phyloP scores from a whole-genome alignment of 2,797 vertebrate species.

The Telmatherina bonti region DNA sequence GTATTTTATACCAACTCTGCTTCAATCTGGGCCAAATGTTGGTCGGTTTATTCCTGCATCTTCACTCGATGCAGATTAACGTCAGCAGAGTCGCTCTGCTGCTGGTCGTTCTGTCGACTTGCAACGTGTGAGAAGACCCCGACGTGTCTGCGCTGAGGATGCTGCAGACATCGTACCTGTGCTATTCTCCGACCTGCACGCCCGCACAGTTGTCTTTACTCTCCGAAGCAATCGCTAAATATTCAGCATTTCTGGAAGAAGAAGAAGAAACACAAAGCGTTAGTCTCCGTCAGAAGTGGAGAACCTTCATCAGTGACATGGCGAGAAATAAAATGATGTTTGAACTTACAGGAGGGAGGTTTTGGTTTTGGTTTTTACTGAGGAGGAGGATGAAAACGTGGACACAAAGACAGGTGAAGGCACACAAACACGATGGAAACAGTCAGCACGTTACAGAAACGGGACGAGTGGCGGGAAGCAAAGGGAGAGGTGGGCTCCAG shows the following conservation, averaged over 20 bases:
- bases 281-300: background rate
- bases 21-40: too few relatives aligned
- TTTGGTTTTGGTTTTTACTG: constrained; percentile 68
- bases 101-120: too few relatives aligned
- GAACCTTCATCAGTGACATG: background rate
- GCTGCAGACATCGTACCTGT: constrained; percentile 66
- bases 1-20: too few relatives aligned
- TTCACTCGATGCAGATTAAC: too few relatives aligned
- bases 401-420: constrained; percentile 55
- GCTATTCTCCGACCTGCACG: constrained; percentile 92
- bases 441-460: constrained; percentile 23
- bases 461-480: background rate
- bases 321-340: constrained; percentile 23
- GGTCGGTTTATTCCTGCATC: too few relatives aligned
- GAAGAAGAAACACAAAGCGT: background rate
- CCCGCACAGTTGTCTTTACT: constrained; percentile 94
- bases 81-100: too few relatives aligned
- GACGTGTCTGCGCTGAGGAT: too few relatives aligned
- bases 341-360: constrained; percentile 70
- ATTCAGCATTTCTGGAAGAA: constrained; percentile 86
- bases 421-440: constrained; percentile 51
- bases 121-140: background rate
- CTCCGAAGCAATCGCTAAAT: constrained; percentile 92
- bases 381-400: constrained; percentile 48
- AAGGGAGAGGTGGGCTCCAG: constrained; percentile 8